Evolutionary conservation across 2,888 invertebrate species (phyloP), one percentile per base, ranked within the genome.

Genomic region (Nomada flava): DNA sequence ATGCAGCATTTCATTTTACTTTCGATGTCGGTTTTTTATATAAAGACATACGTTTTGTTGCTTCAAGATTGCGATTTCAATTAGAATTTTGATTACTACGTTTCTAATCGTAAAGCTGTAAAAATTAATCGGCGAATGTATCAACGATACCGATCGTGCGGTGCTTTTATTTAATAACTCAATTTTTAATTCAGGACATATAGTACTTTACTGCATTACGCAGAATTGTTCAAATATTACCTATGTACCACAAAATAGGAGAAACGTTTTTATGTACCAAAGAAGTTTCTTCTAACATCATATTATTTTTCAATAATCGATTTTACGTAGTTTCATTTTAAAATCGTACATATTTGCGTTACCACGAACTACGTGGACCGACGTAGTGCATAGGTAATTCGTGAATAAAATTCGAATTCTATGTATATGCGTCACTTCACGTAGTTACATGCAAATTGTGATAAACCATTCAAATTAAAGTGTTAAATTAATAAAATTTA

Each of bases 401-500:
- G 79, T 84, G 74, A 80, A 84, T 78, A 84, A 84, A 77, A 81
- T 55, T 75, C 52, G 76, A 85, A 70, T 15, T 44, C 26, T 53
- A 26, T 67, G 11, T 53, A 26, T 69, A 10, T 60, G 77, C 75
- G 81, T 81, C 80, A 62, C 50, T 80, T 81, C 70, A 87, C 73
- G 76, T 78, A 83, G 85, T 77, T 44, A 15, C 47, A 50, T 29
- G 50, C 67, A 50, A 7, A 85, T 87, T 86, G 88, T 87, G 83
- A 87, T 87, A 87, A 79, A 65, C 26, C 71, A 74, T 50, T 83
- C 79, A 75, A 68, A 76, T 60, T 75, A 67, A 77, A 68, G n/a
- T n/a, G 20, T 70, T 69, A 76, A 67, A 68, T 71, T 76, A 69
- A 64, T 18, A n/a, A 53, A n/a, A 76, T 10, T 70, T 68, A 82